phyloP scores from a whole-genome alignment of 92 coral and sea anemone species.

The Phenganax subtilis region DNA sequence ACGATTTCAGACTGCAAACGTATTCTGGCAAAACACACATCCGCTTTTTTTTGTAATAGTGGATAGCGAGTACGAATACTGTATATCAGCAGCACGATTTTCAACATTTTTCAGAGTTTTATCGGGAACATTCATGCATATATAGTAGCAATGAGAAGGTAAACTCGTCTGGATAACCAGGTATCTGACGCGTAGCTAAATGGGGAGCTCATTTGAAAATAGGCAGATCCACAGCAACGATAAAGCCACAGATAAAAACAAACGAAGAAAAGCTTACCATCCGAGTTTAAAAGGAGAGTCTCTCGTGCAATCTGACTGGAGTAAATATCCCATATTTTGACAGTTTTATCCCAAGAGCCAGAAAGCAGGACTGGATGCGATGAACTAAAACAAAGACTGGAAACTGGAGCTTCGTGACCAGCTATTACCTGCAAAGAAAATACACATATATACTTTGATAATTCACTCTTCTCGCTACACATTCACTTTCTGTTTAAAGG shows the following conservation, averaged over 20 bases:
- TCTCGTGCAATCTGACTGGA: slow-evolving; percentile 82
- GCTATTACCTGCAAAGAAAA: slow-evolving; percentile 61
- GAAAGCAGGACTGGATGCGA: slow-evolving; percentile 78
- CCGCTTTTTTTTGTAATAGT: too few relatives aligned
- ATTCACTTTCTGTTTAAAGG: not conserved
- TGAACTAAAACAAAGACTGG: slow-evolving; percentile 80
- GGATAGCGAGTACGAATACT: too few relatives aligned
- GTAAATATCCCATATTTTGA: slow-evolving; percentile 87
- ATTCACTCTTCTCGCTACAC: not conserved
- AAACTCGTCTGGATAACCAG: too few relatives aligned
- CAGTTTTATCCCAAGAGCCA: slow-evolving; percentile 98
- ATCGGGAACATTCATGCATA: too few relatives aligned
- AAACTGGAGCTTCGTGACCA: slow-evolving; percentile 95
- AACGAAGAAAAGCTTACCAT: slow-evolving; percentile 54
- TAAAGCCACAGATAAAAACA: not conserved
- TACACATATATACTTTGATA: not conserved
- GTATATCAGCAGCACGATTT: too few relatives aligned
- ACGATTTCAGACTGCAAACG: too few relatives aligned
- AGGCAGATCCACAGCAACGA: not conserved
- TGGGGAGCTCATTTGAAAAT: too few relatives aligned
- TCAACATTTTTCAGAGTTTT: too few relatives aligned
- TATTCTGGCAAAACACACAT: too few relatives aligned
- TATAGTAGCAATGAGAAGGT: too few relatives aligned
- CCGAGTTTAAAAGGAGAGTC: slow-evolving; percentile 74
- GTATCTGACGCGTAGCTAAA: too few relatives aligned